phyloP scores from a whole-genome alignment of 2,888 invertebrate genomes.

The Uloborus plumipes region DNA sequence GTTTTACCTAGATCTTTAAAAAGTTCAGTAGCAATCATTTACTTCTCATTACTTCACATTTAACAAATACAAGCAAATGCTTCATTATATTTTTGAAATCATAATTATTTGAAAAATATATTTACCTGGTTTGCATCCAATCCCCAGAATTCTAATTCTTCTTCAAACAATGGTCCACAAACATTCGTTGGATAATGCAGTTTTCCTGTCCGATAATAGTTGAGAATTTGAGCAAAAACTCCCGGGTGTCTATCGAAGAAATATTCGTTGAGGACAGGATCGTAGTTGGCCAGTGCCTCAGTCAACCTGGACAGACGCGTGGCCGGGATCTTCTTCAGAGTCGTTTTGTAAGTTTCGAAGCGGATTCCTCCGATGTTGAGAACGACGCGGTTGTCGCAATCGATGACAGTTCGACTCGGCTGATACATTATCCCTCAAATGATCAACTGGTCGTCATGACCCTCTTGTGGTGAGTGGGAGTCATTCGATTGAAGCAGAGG shows the following conservation, averaged over 20 bases:
- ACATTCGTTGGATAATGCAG: conserved; percentile 75
- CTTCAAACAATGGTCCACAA: conserved; percentile 75
- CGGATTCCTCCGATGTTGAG: conserved; percentile 94
- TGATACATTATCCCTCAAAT: conserved; percentile 43
- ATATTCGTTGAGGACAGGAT: conserved; percentile 89
- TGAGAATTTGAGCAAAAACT: conserved; percentile 90
- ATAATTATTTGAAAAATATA: background rate
- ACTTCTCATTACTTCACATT: too few relatives aligned
- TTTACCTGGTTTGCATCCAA: conserved; percentile 73
- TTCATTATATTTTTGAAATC: too few relatives aligned
- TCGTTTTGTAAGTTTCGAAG: conserved; percentile 84
- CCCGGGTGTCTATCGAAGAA: conserved; percentile 90
- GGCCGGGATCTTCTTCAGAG: conserved; percentile 90
- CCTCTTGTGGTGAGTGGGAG: too few relatives aligned
- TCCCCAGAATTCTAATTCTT: conserved; percentile 75
- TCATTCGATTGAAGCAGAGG: too few relatives aligned
- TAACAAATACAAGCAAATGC: too few relatives aligned
- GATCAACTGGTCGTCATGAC: background rate
- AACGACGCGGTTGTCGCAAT: conserved; percentile 93
- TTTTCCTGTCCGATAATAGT: conserved; percentile 80
- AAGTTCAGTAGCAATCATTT: too few relatives aligned
- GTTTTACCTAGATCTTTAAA: too few relatives aligned
- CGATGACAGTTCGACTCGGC: conserved; percentile 69
- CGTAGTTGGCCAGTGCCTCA: conserved; percentile 89
- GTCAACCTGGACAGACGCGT: conserved; percentile 85